Conservation (phyloP, 1,140 invertebrate genomes). For the Wiebesia pumilae region DNA sequence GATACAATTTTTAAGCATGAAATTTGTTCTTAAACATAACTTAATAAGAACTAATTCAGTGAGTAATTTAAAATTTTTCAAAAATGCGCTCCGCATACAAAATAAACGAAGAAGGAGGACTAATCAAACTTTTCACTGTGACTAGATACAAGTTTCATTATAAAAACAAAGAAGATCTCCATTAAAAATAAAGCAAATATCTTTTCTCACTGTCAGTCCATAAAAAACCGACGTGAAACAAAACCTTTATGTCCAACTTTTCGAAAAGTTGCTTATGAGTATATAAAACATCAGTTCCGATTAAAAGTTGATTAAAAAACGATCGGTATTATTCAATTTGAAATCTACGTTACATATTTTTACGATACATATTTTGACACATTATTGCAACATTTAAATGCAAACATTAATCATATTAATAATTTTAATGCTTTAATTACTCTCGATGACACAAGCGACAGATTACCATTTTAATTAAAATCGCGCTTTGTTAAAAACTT, state of each 20-base stretch:
- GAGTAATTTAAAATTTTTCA: not conserved
- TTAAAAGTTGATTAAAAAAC: not conserved
- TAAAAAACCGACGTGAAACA: not conserved
- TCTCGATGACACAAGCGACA: not conserved
- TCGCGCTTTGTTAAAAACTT: not conserved
- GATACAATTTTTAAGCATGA: too few species aligned
- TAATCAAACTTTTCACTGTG: too few species aligned
- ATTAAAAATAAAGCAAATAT: too few species aligned
- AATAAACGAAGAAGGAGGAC: too few species aligned
- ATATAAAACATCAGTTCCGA: not conserved
- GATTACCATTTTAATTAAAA: constrained; percentile 29
- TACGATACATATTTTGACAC: not conserved
- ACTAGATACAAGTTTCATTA: too few species aligned
- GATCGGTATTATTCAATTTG: not conserved
- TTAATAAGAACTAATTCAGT: not conserved
- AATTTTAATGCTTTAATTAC: not conserved
- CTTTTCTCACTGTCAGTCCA: too few species aligned
- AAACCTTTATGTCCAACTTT: not conserved
- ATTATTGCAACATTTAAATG: not conserved
- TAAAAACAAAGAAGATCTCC: too few species aligned
- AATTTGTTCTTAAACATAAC: not conserved
- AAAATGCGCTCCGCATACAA: too few species aligned
- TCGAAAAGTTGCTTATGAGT: not conserved
- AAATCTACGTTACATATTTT: not conserved
- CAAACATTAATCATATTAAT: not conserved